phyloP scores from a whole-genome alignment of 1,140 invertebrate genomes.

The Anastrepha ludens region DNA sequence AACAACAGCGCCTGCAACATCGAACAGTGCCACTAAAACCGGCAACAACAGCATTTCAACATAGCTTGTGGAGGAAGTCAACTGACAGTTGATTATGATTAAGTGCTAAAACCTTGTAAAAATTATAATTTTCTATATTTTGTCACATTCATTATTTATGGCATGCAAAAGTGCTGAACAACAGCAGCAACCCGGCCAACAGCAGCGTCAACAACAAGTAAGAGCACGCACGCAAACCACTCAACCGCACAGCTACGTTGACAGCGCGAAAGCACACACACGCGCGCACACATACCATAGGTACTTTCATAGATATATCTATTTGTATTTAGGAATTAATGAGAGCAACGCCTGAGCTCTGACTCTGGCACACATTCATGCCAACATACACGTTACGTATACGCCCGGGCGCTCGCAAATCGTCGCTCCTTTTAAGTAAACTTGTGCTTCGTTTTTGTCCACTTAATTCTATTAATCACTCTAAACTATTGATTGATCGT shows the following conservation, averaged over 20 bases:
- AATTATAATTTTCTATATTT: constrained; percentile 55
- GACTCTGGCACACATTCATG: neutral
- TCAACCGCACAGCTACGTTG: constrained; percentile 19
- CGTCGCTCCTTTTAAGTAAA: constrained; percentile 8
- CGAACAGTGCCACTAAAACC: constrained; percentile 48
- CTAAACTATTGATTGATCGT: constrained; percentile 36
- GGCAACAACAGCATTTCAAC: constrained; percentile 59
- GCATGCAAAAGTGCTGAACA: constrained; percentile 36
- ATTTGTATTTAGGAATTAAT: neutral
- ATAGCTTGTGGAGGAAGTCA: constrained; percentile 65
- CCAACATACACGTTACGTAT: neutral
- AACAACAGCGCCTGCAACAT: constrained; percentile 46
- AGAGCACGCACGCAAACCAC: constrained; percentile 41
- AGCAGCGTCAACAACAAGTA: constrained; percentile 29
- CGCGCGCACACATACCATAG: neutral
- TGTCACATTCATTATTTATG: constrained; percentile 55
- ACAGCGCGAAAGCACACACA: constrained; percentile 19
- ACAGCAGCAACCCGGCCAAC: neutral
- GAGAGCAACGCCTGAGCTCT: constrained; percentile 3
- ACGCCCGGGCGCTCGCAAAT: constrained; percentile 16
- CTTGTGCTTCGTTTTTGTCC: constrained; percentile 23
- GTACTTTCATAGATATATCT: neutral
- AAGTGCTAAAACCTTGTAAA: constrained; percentile 65
- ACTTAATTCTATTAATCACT: constrained; percentile 39
- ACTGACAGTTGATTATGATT: constrained; percentile 73